Base-by-base conservation (phyloP, 2,797 vertebrate species). In the Anolis apletophallus region DNA sequence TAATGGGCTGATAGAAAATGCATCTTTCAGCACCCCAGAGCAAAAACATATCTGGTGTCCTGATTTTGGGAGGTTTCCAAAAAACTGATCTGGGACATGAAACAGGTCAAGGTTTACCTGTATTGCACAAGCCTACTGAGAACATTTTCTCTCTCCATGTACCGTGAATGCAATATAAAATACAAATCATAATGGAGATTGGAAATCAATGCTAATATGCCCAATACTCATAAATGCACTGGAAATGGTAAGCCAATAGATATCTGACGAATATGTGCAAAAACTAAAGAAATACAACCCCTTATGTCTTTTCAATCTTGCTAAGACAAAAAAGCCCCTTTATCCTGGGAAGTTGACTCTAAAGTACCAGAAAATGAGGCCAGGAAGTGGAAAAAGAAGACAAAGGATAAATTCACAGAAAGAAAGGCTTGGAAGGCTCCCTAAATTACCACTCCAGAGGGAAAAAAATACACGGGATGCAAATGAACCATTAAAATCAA, bases 401-500 rank as follows among this genome's bases (percentile, higher is more conserved):
- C 50, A 77, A 3, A 55, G 3, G 16, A 34, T 36, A 19, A 32
- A 13, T 23, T 78, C n/a, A 59, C 32, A 79, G 14, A 23, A 59
- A 59, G 11, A 19, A 36, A 34, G 26, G 9, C 9, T 64, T 64
- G 26, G 61, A 29, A 64, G 26, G 26, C 9, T 29, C 11, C 3
- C 10, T 64, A 64, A 79, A 21, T 36, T 59, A 16, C 10, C 34
- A 71, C 34, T 17, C 36, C 7, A 34, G 76, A 40, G 61, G 46
- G 46, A 8, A 61, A 61, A 12, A 64, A 64, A 64, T 26, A 26
- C 21, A 11, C 29, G 61, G 10, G 69, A 69, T 55, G 61, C 16
- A 85, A 72, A 68, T 74, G 78, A 54, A 74, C 68, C 40, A 61
- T 81, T 74, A 74, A 81, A 81, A 73, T 74, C 16, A 64, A 74